phyloP scores from a whole-genome alignment of 2,888 invertebrate genomes.

The Drosophila eohydei region DNA sequence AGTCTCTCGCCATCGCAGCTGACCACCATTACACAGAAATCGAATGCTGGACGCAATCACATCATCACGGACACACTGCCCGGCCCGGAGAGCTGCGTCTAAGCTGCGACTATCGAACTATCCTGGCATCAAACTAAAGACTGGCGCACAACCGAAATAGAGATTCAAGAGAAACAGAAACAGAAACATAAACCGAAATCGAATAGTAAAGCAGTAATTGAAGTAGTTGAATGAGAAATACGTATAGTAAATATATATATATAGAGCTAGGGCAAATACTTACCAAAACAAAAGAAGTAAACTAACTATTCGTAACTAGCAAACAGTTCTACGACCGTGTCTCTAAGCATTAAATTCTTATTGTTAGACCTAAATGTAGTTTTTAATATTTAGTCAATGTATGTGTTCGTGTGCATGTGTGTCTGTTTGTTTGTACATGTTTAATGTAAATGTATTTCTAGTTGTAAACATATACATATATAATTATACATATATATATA shows the following conservation, averaged over 20 bases:
- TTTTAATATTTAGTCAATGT: constrained; percentile 60
- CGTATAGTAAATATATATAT: constrained; percentile 10
- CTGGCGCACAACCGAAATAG: constrained; percentile 75
- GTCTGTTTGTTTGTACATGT: constrained; percentile 73
- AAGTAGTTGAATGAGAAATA: constrained; percentile 20
- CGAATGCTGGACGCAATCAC: constrained; percentile 88
- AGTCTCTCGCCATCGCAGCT: constrained; percentile 73
- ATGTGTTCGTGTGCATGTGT: constrained; percentile 56
- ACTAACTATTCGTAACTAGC: constrained; percentile 50
- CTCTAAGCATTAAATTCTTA: constrained; percentile 51
- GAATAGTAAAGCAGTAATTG: constrained; percentile 11
- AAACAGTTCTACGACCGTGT: constrained; percentile 30
- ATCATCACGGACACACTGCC: constrained; percentile 94
- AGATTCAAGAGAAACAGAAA: constrained; percentile 39
- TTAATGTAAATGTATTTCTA: constrained; percentile 66
- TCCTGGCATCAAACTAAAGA: constrained; percentile 73
- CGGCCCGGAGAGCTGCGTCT: constrained; percentile 95
- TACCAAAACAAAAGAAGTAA: constrained; percentile 8
- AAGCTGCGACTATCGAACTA: constrained; percentile 77
- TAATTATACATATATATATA: constrained; percentile 11
- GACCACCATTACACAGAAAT: constrained; percentile 82
- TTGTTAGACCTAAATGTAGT: constrained; percentile 55
- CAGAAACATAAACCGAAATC: constrained; percentile 31
- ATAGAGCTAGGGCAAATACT: constrained; percentile 26
- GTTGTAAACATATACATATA: constrained; percentile 35